Evolutionary conservation across 2,113 vertebrate species (phyloP), one percentile per base, ranked within the genome.

Genomic region (Perca flavescens): DNA sequence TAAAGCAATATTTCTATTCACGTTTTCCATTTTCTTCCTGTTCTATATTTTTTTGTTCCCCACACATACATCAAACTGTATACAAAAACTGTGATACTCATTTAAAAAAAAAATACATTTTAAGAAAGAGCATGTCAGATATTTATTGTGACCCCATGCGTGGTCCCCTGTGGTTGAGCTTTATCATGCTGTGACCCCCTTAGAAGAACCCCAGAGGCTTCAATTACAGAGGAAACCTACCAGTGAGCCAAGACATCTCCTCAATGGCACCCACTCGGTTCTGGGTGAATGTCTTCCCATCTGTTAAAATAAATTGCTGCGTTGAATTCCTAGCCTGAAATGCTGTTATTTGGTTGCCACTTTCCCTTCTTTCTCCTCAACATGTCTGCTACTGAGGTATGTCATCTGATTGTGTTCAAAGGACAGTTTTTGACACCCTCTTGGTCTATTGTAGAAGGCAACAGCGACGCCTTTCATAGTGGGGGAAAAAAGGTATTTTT

Each of bases 341-440:
- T 65, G 47, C 64, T 61, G 11, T 60, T 77, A 81, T 88, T 86
- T 80, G 77, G 40, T 77, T 72, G 49, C 16, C 36, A 72, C 67
- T 84, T 82, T 28, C 0, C 19, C 46, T 5, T 47, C 52, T 56
- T 75, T 46, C 22, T 58, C n/a, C 73, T 80, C 9, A 16, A 31
- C 53, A 65, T 31, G 52, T 73, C 31, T 74, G 17, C 63, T 52
- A 61, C 57, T 40, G 46, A 68, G 40, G 49, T 82, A 75, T 62
- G 61, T 57, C n/a, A 57, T 74, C 73, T 57, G 25, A 47, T 40
- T 79, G 80, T 21, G 77, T 81, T 84, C 54, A 84, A 84, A 82
- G 34, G 62, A 83, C 72, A 71, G 50, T 77, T 88, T 40, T 78
- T 86, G 74, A 85, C 66, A 79, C 17, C 43, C 50, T 86, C 46